Percentiles rank a stretch among this genome's conserved stretches.
Evolutionary conservation across 2,888 invertebrate genomes (phyloP).

Genomic region (Leucania comma): DNA sequence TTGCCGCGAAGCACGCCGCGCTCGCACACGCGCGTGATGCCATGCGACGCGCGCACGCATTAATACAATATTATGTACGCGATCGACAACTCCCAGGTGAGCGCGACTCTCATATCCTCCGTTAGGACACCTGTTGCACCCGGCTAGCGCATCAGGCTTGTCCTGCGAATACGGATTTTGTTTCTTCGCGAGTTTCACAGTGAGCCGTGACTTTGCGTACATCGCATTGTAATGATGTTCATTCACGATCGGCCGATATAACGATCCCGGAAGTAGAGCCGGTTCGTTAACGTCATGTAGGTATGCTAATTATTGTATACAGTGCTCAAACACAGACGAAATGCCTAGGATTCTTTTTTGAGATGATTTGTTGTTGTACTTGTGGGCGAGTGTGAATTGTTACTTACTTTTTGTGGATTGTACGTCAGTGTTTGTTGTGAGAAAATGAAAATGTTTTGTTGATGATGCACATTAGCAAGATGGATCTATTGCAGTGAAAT

Average conservation of each 20-base stretch:
- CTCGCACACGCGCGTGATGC: conserved; percentile 79
- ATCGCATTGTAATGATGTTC: conserved; percentile 84
- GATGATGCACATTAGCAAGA: conserved; percentile 44
- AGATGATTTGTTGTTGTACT: conserved; percentile 57
- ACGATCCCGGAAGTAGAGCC: conserved; percentile 89
- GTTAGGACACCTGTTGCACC: conserved; percentile 67
- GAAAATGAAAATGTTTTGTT: conserved; percentile 48
- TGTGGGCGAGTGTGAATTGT: conserved; percentile 60
- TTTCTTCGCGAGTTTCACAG: conserved; percentile 72
- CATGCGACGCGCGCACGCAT: conserved; percentile 79
- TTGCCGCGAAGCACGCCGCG: conserved; percentile 85
- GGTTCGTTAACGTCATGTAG: conserved; percentile 87
- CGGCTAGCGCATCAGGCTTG: conserved; percentile 43
- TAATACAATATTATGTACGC: conserved; percentile 88
- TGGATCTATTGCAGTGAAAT: conserved; percentile 44
- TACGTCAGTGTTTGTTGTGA: conserved; percentile 43
- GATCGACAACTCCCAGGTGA: conserved; percentile 89
- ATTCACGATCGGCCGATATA: conserved; percentile 84
- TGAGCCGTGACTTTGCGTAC: conserved; percentile 72
- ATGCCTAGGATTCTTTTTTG: conserved; percentile 62
- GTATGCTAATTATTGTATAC: conserved; percentile 86
- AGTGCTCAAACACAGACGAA: conserved; percentile 78
- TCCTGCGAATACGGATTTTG: conserved; percentile 70
- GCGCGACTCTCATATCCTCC: conserved; percentile 76
- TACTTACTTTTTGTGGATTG: conserved; percentile 43